Base-by-base conservation (phyloP, 2,888 invertebrate species). In the Willowsia nigromaculata region DNA sequence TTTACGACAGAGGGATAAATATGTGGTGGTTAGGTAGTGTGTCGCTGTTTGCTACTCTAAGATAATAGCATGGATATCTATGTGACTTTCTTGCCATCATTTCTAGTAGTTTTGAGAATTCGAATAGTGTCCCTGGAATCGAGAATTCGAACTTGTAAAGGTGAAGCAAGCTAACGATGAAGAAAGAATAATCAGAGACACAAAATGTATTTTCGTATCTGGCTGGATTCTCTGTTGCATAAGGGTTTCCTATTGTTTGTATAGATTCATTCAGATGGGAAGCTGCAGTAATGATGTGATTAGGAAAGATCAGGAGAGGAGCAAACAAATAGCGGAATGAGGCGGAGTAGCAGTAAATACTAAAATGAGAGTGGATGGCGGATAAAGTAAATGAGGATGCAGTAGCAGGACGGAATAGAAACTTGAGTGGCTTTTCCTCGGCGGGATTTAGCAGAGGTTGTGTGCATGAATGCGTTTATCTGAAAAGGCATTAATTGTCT, bases 261-360 rank as follows among this genome's bases (percentile, higher is more conserved):
- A 22, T 40, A 43, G 40, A n/a, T n/a, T n/a, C 25, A 6, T 25
- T 37, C 7, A 18, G 9, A n/a, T n/a, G 25, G 25, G 74, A 15
- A n/a, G n/a, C 30, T 47, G 30, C 25, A 81, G 37, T 43, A 81
- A 62, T 81, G 43, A 81, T 43, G 47, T 65, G 81, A 81, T 81
- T 81, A 81, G 81, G 18, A 30, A 30, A 40, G 62, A 81, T 81
- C 56, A 78, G 11, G 56, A 33, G 22, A 22, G 15, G 37, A 37
- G 56, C 33, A 30, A 33, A 65, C 30, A 65, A 65, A 65, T 11
- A 65, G n/a, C n/a, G 65, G 33, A 33, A n/a, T 33, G 30, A 30
- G 30, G 30, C 15, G 65, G 6, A 65, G 30, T 11, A n/a, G 33
- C 6, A 50, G 50, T 18, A n/a, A 30, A 3, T 33, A 27, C 9